A percentile compares a stretch with the other conserved stretches of the same genome.
phyloP scores from a whole-genome alignment of 2,888 invertebrate species.

The Scelioninae gen. 2 region DNA sequence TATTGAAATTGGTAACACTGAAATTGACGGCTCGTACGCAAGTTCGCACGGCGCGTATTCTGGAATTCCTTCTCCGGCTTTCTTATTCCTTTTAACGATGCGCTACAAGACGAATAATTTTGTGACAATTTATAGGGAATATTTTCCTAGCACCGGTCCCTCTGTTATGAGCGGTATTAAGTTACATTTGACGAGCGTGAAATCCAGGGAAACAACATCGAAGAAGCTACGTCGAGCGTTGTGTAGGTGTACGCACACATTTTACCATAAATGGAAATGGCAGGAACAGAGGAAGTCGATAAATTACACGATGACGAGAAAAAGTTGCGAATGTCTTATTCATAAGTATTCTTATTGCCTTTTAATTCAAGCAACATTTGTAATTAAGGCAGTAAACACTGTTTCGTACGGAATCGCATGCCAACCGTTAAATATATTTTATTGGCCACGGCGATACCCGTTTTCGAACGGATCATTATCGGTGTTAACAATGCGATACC shows the following conservation, averaged over 20 bases:
- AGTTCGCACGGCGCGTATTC: not conserved
- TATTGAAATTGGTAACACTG: no score
- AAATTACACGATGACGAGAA: conserved; percentile 39
- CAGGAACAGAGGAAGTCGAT: conserved; percentile 44
- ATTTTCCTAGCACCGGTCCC: conserved; percentile 35
- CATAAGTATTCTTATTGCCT: conserved; percentile 24
- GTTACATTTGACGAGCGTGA: conserved; percentile 59
- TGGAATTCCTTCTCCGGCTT: not conserved
- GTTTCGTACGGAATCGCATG: conserved; percentile 13
- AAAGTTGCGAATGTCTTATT: conserved; percentile 45
- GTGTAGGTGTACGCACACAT: conserved; percentile 31
- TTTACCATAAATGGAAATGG: conserved; percentile 48
- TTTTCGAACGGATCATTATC: conserved; percentile 31
- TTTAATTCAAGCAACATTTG: conserved; percentile 28
- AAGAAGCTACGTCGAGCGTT: conserved; percentile 4
- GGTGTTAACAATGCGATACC: conserved; percentile 30
- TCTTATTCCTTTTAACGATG: conserved; percentile 27
- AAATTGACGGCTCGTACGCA: no score
- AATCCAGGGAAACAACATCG: conserved; percentile 42
- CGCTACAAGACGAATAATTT: conserved; percentile 22
- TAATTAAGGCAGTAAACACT: conserved; percentile 35
- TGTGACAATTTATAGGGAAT: conserved; percentile 25
- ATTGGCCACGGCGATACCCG: not conserved
- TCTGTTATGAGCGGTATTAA: conserved; percentile 61
- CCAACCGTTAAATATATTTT: conserved; percentile 15